These are phyloP conservation scores for Saxicola maurus DNA, from an alignment of 2,797 vertebrate species.

Conservation along the genomic window DNA sequence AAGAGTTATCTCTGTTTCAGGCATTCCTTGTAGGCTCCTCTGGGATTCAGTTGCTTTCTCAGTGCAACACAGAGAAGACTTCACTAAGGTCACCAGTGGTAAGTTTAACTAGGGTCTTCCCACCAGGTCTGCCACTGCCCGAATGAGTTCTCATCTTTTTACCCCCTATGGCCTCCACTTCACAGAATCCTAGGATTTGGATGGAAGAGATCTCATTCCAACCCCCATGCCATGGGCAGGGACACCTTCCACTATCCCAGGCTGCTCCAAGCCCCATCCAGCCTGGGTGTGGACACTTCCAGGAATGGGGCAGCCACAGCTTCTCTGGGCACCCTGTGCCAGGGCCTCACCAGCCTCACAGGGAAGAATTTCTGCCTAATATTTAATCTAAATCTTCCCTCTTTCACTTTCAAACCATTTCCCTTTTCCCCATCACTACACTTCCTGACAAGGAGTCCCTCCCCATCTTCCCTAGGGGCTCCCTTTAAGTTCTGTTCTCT, in stretches of 20 bases:
- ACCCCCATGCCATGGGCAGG: not conserved
- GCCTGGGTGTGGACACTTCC: not conserved
- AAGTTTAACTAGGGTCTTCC: not conserved
- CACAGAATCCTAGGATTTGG: not conserved
- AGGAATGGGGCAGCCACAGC: not conserved
- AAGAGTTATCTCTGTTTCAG: not conserved
- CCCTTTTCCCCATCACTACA: not conserved
- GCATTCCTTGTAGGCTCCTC: not conserved
- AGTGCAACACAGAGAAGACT: not conserved
- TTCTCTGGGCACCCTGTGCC: not conserved
- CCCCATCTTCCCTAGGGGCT: not conserved
- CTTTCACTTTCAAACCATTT: not conserved
- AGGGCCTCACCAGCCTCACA: not conserved
- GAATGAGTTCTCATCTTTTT: rapidly evolving
- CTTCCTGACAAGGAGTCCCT: not conserved
- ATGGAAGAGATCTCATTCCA: not conserved
- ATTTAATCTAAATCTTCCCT: not conserved
- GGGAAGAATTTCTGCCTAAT: not conserved
- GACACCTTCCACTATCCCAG: not conserved
- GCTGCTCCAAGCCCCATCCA: not conserved
- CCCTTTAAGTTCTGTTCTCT: not conserved
- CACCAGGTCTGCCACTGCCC: not conserved
- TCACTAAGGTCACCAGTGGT: not conserved
- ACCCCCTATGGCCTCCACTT: not conserved
- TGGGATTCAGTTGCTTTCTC: not conserved